These are phyloP conservation scores for Eilema griseolum DNA, from an alignment of 2,888 invertebrate species.

Conservation along the genomic window DNA sequence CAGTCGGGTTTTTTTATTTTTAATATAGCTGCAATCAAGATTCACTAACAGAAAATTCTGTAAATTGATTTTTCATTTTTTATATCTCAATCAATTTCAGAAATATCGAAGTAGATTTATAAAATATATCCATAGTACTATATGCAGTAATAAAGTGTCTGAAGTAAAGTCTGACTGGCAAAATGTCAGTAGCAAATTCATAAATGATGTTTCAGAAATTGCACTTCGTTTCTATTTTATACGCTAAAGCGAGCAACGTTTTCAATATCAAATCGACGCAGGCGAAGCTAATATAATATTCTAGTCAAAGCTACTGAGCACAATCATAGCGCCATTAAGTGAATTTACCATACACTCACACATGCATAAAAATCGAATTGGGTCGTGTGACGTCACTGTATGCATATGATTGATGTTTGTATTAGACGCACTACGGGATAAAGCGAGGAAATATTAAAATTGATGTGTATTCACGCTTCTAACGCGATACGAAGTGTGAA, in stretches of 20 bases:
- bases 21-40: not conserved
- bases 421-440: slow-evolving; percentile 35
- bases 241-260: slow-evolving; percentile 19
- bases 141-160: not conserved
- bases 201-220: slow-evolving; percentile 3
- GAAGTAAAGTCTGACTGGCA: slow-evolving; percentile 2
- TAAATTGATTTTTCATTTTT: not conserved
- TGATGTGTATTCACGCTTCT: slow-evolving; percentile 39
- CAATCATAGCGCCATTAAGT: slow-evolving; percentile 46
- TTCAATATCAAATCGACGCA: slow-evolving; percentile 24
- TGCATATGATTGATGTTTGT: slow-evolving; percentile 47
- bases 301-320: slow-evolving; percentile 44
- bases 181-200: not conserved
- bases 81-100: not conserved
- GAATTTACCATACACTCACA: slow-evolving; percentile 35
- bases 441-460: slow-evolving; percentile 54
- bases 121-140: not conserved
- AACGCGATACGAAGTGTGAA: slow-evolving; percentile 26
- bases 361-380: slow-evolving; percentile 48
- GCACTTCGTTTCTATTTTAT: slow-evolving; percentile 11
- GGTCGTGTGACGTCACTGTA: slow-evolving; percentile 39
- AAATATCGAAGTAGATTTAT: not conserved
- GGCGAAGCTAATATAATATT: slow-evolving; percentile 40
- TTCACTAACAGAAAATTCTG: not conserved
- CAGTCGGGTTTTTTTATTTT: no score